phyloP scores from a whole-genome alignment of 2,113 vertebrate species.

The Burhinus bistriatus region DNA sequence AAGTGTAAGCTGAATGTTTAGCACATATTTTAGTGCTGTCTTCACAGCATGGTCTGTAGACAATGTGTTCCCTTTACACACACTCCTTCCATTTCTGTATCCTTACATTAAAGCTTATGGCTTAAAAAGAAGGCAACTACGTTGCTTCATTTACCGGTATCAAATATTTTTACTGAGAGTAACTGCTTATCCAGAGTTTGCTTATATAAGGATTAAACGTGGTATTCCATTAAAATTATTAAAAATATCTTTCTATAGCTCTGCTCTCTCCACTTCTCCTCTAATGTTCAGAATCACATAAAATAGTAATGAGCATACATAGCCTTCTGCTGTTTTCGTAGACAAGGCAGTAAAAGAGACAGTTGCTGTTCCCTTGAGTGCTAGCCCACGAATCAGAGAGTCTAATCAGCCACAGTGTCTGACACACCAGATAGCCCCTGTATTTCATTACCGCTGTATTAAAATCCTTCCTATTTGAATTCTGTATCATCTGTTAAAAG shows the following conservation, averaged over 20 bases:
- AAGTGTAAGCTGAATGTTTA: background rate
- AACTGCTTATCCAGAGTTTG: background rate
- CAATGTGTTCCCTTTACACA: background rate
- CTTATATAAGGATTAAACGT: background rate
- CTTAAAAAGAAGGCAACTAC: background rate
- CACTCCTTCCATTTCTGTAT: background rate
- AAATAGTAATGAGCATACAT: slow-evolving; percentile 57
- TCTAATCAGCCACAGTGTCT: slow-evolving; percentile 37
- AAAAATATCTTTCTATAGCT: slow-evolving; percentile 18
- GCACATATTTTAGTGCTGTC: background rate
- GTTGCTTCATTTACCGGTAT: background rate
- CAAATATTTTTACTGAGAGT: background rate
- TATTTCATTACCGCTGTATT: slow-evolving; percentile 56
- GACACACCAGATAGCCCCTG: slow-evolving; percentile 35
- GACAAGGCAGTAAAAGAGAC: slow-evolving; percentile 61
- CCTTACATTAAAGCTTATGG: background rate
- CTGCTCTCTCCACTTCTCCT: background rate
- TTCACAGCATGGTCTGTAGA: slow-evolving; percentile 5
- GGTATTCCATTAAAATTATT: slow-evolving; percentile 18
- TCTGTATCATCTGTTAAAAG: background rate
- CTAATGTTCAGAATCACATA: slow-evolving; percentile 41
- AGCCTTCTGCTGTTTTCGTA: slow-evolving; percentile 66
- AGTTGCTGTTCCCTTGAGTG: slow-evolving; percentile 61
- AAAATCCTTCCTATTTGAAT: slow-evolving; percentile 25
- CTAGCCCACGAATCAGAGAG: slow-evolving; percentile 55